Conservation (phyloP, 2,113 vertebrate genomes). For the Cyanoderma ruficeps region DNA sequence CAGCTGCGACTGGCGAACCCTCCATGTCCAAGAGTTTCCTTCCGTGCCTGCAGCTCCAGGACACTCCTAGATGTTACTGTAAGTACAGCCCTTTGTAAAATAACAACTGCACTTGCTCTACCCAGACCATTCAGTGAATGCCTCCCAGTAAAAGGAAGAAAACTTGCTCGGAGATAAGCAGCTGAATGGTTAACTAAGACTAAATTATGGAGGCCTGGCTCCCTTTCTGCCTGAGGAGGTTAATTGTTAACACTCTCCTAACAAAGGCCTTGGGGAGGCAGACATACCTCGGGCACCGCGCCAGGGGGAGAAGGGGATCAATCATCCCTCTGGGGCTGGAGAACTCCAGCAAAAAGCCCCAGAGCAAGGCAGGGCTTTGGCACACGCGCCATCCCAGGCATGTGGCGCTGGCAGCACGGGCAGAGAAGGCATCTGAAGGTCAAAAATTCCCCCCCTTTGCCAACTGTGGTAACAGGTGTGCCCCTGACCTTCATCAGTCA, state of each 20-base stretch:
- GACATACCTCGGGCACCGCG: neutral
- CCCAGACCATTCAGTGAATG: neutral
- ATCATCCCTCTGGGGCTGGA: neutral
- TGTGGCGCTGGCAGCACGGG: neutral
- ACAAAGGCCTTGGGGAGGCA: constrained; percentile 28
- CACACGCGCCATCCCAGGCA: neutral
- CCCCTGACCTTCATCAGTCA: neutral
- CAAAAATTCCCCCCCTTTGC: neutral
- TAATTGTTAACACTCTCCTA: constrained; percentile 55
- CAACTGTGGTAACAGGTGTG: neutral
- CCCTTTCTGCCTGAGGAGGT: constrained; percentile 31
- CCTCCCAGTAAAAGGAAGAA: neutral
- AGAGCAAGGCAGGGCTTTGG: neutral
- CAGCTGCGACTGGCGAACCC: neutral
- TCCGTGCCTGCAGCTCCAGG: neutral
- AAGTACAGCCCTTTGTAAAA: neutral
- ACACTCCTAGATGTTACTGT: neutral
- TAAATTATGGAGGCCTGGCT: constrained; percentile 5
- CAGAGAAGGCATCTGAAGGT: constrained; percentile 26
- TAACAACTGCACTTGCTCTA: neutral
- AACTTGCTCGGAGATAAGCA: constrained; percentile 21
- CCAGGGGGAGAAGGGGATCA: neutral
- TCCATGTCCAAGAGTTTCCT: neutral
- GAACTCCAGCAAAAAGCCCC: neutral
- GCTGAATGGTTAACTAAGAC: constrained; percentile 27